These are phyloP conservation scores for Dromococcyx pavoninus DNA, from an alignment of 2,797 vertebrate species.

Conservation along the genomic window DNA sequence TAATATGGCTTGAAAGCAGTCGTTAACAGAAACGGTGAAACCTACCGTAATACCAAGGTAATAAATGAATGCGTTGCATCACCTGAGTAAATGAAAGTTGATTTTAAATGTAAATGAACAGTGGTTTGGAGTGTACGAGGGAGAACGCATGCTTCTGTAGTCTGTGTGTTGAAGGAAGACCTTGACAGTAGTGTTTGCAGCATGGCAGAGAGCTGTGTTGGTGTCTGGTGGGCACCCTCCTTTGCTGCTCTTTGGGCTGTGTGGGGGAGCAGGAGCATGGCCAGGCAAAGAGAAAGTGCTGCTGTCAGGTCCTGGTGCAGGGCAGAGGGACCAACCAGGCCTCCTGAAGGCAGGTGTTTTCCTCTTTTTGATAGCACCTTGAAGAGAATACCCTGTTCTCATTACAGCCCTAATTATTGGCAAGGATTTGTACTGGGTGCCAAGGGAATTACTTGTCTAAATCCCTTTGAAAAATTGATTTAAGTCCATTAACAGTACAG, in stretches of 20 bases:
- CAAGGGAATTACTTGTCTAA: background rate
- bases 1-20: slow-evolving; percentile 15
- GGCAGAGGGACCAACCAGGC: too few species aligned
- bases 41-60: background rate
- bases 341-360: background rate
- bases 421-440: background rate
- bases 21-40: background rate
- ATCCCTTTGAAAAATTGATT: background rate
- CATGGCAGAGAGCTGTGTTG: background rate
- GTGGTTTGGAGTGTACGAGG: background rate
- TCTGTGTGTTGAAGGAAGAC: background rate
- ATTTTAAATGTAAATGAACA: background rate
- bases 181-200: background rate
- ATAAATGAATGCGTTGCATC: background rate
- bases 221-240: background rate
- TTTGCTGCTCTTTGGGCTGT: rapidly evolving
- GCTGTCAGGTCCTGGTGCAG: background rate
- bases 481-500: background rate
- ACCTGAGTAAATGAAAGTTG: background rate
- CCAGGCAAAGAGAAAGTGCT: background rate
- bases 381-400: background rate
- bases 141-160: background rate
- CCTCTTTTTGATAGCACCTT: background rate
- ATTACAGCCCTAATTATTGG: background rate
- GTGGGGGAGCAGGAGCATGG: background rate